phyloP scores from a whole-genome alignment of 2,797 vertebrate species.

The Nyctalus aviator region DNA sequence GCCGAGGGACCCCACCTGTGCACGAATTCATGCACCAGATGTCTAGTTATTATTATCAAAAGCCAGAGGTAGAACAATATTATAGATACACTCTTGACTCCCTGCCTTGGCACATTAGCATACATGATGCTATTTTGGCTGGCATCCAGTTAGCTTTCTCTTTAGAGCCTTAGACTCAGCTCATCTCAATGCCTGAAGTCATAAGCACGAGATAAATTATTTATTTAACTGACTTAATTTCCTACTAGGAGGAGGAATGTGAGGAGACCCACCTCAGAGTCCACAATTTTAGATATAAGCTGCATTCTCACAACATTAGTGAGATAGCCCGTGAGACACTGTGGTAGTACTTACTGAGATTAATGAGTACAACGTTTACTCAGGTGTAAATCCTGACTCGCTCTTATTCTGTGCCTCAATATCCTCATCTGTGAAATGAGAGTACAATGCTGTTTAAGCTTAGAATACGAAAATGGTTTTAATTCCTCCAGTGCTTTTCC shows the following conservation, averaged over 20 bases:
- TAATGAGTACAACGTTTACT: not conserved
- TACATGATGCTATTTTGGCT: not conserved
- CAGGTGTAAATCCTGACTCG: not conserved
- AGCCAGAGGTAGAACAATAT: not conserved
- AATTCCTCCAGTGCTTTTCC: not conserved
- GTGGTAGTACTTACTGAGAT: not conserved
- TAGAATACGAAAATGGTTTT: constrained; percentile 29
- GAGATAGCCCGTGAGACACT: not conserved
- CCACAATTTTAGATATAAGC: not conserved
- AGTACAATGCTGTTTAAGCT: not conserved
- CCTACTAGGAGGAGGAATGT: not conserved
- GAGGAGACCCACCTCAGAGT: not conserved
- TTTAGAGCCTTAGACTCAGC: not conserved
- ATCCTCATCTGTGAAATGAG: not conserved
- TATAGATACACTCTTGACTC: not conserved
- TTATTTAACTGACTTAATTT: constrained; percentile 40
- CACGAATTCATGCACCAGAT: no score
- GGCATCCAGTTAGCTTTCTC: not conserved
- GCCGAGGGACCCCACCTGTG: no score
- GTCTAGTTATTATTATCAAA: not conserved
- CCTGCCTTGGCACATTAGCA: not conserved
- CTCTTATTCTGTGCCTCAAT: constrained; percentile 12
- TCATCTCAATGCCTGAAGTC: not conserved
- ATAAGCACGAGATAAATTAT: not conserved
- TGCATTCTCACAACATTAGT: not conserved